phyloP scores from a whole-genome alignment of 2,888 invertebrate genomes.

The Gonocerus acuteangulatus region DNA sequence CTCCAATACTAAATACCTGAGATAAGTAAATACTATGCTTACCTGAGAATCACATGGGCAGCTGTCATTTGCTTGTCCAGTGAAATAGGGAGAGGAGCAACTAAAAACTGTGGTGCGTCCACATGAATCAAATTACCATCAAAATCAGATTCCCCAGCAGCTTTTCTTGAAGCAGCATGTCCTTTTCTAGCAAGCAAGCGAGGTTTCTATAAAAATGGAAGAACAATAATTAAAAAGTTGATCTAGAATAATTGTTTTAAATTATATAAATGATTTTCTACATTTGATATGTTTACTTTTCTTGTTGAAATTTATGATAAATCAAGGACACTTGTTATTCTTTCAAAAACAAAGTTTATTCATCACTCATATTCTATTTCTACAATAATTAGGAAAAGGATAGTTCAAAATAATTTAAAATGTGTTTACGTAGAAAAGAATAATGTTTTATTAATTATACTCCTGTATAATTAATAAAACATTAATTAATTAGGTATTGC shows the following conservation, averaged over 20 bases:
- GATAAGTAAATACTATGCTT: too few relatives aligned
- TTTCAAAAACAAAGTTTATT: too few relatives aligned
- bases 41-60: constrained; percentile 47
- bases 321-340: too few relatives aligned
- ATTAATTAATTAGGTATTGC: too few relatives aligned
- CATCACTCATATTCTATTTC: too few relatives aligned
- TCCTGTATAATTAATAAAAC: too few relatives aligned
- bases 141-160: constrained; percentile 33
- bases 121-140: constrained; percentile 41
- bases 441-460: too few relatives aligned
- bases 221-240: background rate
- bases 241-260: background rate
- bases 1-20: too few relatives aligned
- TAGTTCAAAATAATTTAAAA: too few relatives aligned
- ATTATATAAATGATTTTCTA: too few relatives aligned
- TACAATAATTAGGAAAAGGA: too few relatives aligned
- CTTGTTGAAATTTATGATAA: background rate
- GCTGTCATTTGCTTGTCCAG: constrained; percentile 45
- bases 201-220: constrained; percentile 39
- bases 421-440: too few relatives aligned
- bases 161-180: constrained; percentile 30
- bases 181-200: constrained; percentile 40
- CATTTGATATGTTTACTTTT: background rate
- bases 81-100: constrained; percentile 43
- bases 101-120: constrained; percentile 43